These are phyloP conservation scores for Doris montereyensis DNA, from an alignment of 2,888 invertebrate genomes.

Conservation along the genomic window DNA sequence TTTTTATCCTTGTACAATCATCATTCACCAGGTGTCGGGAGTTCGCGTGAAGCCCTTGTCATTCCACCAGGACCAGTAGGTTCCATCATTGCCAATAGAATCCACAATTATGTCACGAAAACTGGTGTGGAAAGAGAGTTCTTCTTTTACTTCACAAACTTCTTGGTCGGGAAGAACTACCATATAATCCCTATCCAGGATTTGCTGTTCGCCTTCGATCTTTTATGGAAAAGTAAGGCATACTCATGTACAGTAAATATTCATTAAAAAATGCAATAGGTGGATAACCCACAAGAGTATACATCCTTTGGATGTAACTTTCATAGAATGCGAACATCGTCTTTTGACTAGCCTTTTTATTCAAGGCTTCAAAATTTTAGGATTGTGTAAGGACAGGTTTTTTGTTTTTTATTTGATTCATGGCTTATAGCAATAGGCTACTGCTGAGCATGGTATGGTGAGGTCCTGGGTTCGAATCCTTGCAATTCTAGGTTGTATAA, in stretches of 20 bases:
- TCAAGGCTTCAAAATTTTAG: too few relatives aligned
- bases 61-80: slow-evolving; percentile 35
- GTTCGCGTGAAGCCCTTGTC: slow-evolving; percentile 30
- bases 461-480: too few relatives aligned
- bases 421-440: too few relatives aligned
- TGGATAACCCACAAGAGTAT: not conserved
- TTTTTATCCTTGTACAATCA: not conserved
- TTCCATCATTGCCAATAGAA: slow-evolving; percentile 42
- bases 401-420: too few relatives aligned
- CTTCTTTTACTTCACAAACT: slow-evolving; percentile 51
- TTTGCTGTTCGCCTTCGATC: slow-evolving; percentile 57
- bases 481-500: too few relatives aligned
- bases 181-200: slow-evolving; percentile 68
- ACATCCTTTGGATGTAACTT: not conserved
- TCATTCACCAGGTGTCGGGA: not conserved
- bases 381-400: too few relatives aligned
- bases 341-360: too few relatives aligned
- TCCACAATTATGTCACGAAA: slow-evolving; percentile 57
- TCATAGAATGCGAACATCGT: too few relatives aligned
- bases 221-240: slow-evolving; percentile 57
- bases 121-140: slow-evolving; percentile 61
- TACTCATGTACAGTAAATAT: not conserved
- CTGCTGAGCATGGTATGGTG: too few relatives aligned
- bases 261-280: not conserved
- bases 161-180: slow-evolving; percentile 57